phyloP scores from a whole-genome alignment of 2,797 vertebrate genomes.

The Polyboroides typus region DNA sequence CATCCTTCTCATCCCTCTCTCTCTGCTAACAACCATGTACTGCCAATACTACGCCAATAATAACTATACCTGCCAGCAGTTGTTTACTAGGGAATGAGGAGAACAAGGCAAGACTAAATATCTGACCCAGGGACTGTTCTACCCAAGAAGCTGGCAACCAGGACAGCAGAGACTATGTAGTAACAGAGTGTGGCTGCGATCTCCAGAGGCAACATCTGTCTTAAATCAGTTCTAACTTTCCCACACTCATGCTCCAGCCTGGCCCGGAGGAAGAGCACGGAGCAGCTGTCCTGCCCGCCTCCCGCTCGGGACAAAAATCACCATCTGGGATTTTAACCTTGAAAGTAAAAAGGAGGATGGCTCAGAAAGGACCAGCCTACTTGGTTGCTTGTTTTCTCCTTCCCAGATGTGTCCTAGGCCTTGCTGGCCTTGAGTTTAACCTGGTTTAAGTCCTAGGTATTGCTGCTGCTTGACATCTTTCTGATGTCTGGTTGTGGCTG shows the following conservation, averaged over 20 bases:
- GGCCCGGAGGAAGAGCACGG: accelerated
- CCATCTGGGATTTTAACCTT: not conserved
- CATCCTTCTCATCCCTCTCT: not conserved
- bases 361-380: not conserved
- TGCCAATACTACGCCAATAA: not conserved
- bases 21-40: not conserved
- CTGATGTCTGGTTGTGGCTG: not conserved
- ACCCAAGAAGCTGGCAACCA: not conserved
- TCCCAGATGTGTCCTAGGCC: not conserved
- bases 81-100: not conserved
- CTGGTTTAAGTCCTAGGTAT: not conserved
- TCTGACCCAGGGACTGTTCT: not conserved
- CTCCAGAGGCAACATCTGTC: not conserved
- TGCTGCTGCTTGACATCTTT: not conserved
- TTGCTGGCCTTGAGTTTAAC: not conserved
- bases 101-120: not conserved
- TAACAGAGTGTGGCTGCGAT: not conserved
- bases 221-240: not conserved
- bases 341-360: not conserved
- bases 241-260: accelerated
- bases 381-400: not conserved
- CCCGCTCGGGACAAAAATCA: not conserved
- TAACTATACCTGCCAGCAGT: not conserved
- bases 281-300: not conserved
- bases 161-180: not conserved